Evolutionary conservation across 2,113 vertebrate genomes (phyloP), one percentile per base, ranked within the genome.

Genomic region (Elgaria multicarinata): DNA sequence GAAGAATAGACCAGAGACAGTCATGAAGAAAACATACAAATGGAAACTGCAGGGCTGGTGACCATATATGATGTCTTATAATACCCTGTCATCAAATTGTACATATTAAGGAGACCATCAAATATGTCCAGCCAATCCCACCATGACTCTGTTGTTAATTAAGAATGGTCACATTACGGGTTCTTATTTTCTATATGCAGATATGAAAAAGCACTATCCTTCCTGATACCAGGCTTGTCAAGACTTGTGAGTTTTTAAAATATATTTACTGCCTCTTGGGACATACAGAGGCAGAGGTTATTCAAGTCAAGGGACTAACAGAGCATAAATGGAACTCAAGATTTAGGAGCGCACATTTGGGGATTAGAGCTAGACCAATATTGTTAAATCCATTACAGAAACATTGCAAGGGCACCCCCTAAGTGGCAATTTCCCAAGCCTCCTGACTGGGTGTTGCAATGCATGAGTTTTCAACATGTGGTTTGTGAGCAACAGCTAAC

Each of bases 211-310:
- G 83, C 22, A 85, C 42, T 71, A 20, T 39, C 87, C 79, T 93
- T 1, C 62, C 85, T 12, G 78, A 95, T 90, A 94, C 86, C 67
- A 88, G 80, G 72, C 83, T 94, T 94, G 90, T 89, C 94, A 96
- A 94, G 87, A 58, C 90, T 46, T 79, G 93, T 87, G 90, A 85
- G 85, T 86, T 92, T 1, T 77, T 0, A 88, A 87, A 94, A 93
- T 93, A 92, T 28, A 74, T 1, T 62, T 36, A 90, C 86, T 93
- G 16, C 5, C 58, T 64, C 58, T 14, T 66, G 83, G 71, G 90
- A 89, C 78, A 84, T 84, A 94, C 94, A 95, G 87, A 92, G 86
- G 18, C 20, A 28, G 1, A 93, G 69, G 16, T 92, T 88, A 89
- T 89, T 96, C 94, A 78, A 77, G 85, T 84, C 90, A 91, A 89